Conservation (phyloP, 2,113 vertebrate genomes). For the Microcebus murinus region DNA sequence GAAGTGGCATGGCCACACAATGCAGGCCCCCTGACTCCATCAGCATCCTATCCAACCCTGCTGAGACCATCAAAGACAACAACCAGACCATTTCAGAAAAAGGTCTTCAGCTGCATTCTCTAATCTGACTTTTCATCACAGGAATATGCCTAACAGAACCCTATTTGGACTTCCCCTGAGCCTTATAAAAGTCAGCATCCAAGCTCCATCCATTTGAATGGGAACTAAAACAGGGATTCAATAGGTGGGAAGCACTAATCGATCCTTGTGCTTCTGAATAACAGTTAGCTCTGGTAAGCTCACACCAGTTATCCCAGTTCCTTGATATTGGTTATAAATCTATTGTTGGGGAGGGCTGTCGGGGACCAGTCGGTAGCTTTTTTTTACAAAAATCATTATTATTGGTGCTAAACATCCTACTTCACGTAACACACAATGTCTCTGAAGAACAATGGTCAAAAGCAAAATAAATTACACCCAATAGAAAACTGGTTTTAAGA, state of each 20-base stretch:
- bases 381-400: constrained; percentile 35
- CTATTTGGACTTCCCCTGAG: not conserved
- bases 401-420: not conserved
- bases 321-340: not conserved
- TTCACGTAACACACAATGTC: not conserved
- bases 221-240: not conserved
- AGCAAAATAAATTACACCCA: constrained; percentile 37
- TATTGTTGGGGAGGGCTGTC: not conserved
- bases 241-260: not conserved
- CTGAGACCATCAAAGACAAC: not conserved
- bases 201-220: not conserved
- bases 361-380: not conserved
- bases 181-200: not conserved
- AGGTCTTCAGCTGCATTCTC: not conserved
- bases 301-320: not conserved
- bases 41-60: not conserved
- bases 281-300: not conserved
- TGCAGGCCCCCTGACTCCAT: not conserved
- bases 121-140: not conserved
- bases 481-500: not conserved
- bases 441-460: constrained; percentile 3
- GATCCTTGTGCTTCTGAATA: not conserved
- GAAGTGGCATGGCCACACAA: not conserved
- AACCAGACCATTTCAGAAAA: not conserved
- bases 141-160: not conserved